Evolutionary conservation across 2,113 vertebrate species (phyloP), one percentile per base, ranked within the genome.

Genomic region (Proterorhinus semilunaris): DNA sequence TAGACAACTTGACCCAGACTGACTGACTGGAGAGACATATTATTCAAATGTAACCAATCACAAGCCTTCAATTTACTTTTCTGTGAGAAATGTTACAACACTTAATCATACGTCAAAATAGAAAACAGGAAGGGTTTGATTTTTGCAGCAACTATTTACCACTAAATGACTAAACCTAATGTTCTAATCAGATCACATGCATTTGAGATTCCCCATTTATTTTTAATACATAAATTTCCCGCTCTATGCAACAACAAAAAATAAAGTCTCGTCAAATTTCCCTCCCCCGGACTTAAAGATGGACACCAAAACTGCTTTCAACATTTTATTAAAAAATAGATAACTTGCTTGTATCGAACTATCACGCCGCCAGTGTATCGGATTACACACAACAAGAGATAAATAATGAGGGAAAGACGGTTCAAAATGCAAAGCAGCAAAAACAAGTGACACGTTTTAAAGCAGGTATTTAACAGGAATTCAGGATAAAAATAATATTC

Each of bases 311-410:
- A 62, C 5, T 8, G 68, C 71, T 66, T 59, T 53, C 46, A 16
- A 15, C 7, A 64, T 89, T 87, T 90, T 91, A 89, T 87, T 89
- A 91, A 65, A 91, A 90, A 90, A 91, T 80, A 82, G 79, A 80
- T 62, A 55, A 65, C 70, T 57, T 75, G 79, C 81, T 77, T 49
- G 48, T 68, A 69, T 70, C 69, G 21, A 73, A 57, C 73, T 80
- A 83, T 77, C 54, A 72, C 47, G 68, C 70, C 81, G 80, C 36
- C 58, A 61, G 71, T 80, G 72, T 75, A 80, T 83, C 21, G 53
- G 0, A 17, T 86, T 71, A 77, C 61, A 84, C 44, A 74, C 44
- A 74, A n/a, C 50, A 70, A 78, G 71, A 42, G 51, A 69, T 50
- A 81, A 76, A 44, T 46, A 61, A 59, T 85, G 80, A 83, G 47